Evolutionary conservation across 92 coral and sea anemone genomes (phyloP).

Genomic region (Siderastrea radians): DNA sequence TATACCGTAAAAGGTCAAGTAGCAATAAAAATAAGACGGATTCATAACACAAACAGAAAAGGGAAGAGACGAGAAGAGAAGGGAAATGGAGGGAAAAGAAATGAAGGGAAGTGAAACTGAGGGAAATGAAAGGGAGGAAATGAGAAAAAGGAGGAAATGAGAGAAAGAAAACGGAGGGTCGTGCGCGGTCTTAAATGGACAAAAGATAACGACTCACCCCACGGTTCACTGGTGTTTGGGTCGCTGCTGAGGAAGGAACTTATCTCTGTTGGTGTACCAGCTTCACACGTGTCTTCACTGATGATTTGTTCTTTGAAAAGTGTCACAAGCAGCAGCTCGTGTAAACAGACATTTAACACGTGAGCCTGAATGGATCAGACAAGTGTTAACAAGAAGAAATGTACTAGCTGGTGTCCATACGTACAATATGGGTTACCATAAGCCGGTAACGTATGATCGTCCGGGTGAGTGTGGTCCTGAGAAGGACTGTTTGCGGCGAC

Average conservation of each 20-base stretch:
- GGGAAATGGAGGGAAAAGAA: not conserved
- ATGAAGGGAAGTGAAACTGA: not conserved
- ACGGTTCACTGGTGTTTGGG: not conserved
- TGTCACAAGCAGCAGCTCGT: constrained; percentile 65
- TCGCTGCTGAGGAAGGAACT: constrained; percentile 18
- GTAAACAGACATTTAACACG: constrained; percentile 66
- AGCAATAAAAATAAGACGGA: too few species aligned
- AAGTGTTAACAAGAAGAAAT: not conserved
- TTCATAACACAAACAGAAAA: not conserved
- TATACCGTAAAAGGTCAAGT: not conserved
- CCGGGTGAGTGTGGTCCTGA: too few species aligned
- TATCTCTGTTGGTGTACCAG: constrained; percentile 41
- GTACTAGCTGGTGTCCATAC: not conserved
- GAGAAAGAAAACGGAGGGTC: not conserved
- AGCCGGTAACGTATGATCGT: too few species aligned
- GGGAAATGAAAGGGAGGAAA: not conserved
- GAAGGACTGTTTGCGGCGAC: too few species aligned
- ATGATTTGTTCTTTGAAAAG: constrained; percentile 33
- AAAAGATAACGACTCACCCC: constrained; percentile 14
- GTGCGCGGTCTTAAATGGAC: not conserved
- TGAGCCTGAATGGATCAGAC: constrained; percentile 62
- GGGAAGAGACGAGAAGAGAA: too few species aligned
- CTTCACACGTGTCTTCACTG: not conserved
- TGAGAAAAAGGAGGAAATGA: not conserved
- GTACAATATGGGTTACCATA: not conserved